Evolutionary conservation across 2,113 vertebrate genomes (phyloP).

Genomic region (Athene noctua): DNA sequence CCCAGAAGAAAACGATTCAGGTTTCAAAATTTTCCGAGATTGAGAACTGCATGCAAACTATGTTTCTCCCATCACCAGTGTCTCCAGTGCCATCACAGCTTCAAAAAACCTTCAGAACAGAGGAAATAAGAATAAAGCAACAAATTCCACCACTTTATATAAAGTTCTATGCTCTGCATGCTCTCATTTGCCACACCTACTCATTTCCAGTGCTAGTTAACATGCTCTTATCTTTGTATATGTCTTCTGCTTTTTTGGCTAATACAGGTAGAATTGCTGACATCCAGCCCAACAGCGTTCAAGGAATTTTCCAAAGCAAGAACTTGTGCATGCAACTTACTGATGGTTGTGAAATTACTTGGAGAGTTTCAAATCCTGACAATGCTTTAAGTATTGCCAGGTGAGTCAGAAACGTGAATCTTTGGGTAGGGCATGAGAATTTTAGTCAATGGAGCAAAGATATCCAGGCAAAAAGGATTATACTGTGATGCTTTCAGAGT

Average conservation of each 20-base stretch:
- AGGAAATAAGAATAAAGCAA: not conserved
- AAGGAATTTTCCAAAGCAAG: not conserved
- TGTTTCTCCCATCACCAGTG: not conserved
- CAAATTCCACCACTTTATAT: not conserved
- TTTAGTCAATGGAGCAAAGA: not conserved
- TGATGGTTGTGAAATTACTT: not conserved
- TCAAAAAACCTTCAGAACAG: not conserved
- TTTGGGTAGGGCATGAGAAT: not conserved
- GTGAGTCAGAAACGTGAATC: not conserved
- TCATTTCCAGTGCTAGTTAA: not conserved
- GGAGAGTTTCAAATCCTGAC: not conserved
- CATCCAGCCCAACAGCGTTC: not conserved
- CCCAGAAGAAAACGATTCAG: not conserved
- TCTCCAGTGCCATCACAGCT: not conserved
- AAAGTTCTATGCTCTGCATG: not conserved
- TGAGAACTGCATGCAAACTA: accelerated
- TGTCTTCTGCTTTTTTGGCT: not conserved
- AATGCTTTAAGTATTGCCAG: not conserved
- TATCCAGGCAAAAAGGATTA: not conserved
- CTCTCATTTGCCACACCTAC: not conserved
- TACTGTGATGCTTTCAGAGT: not conserved
- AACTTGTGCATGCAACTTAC: not conserved
- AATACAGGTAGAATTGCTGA: not conserved
- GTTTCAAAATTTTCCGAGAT: not conserved
- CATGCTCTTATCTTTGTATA: not conserved